These are phyloP conservation scores for Trypoxylon attenuatum DNA, from an alignment of 2,888 invertebrate genomes.

Conservation along the genomic window DNA sequence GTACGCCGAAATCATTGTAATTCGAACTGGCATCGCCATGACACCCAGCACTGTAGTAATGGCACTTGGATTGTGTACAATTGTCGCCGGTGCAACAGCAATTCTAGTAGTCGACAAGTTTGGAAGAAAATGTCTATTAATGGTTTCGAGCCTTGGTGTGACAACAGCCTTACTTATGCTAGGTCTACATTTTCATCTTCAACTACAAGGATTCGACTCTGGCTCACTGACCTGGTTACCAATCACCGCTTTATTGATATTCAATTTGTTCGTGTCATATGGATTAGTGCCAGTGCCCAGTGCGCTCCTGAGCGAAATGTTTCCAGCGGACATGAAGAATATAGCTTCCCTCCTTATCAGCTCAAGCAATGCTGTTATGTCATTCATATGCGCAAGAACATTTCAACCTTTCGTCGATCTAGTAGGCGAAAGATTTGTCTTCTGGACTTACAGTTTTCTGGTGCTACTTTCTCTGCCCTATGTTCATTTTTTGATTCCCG, in stretches of 20 bases:
- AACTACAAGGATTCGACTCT: constrained; percentile 42
- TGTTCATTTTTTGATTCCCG: constrained; percentile 60
- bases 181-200: constrained; percentile 64
- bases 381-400: constrained; percentile 58
- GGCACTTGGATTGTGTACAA: constrained; percentile 75
- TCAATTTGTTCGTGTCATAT: constrained; percentile 55
- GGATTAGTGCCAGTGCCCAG: constrained; percentile 65
- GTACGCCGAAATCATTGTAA: constrained; percentile 72
- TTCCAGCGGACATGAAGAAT: constrained; percentile 66
- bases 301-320: constrained; percentile 66
- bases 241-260: constrained; percentile 54
- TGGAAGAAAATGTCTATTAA: constrained; percentile 75
- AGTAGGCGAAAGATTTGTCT: constrained; percentile 64
- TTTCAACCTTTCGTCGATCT: constrained; percentile 64
- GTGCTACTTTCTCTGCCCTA: constrained; percentile 57
- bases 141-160: constrained; percentile 72
- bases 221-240: constrained; percentile 61
- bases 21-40: constrained; percentile 64
- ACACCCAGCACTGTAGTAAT: constrained; percentile 74
- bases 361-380: constrained; percentile 53
- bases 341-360: constrained; percentile 60
- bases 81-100: constrained; percentile 74
- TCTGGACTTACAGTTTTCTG: constrained; percentile 61
- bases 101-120: constrained; percentile 75
- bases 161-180: constrained; percentile 60